Percentiles rank a stretch among this genome's conserved stretches.
Conservation (phyloP, 37 sponge, comb jelly and placozoan genomes). For the Ianthella basta region DNA sequence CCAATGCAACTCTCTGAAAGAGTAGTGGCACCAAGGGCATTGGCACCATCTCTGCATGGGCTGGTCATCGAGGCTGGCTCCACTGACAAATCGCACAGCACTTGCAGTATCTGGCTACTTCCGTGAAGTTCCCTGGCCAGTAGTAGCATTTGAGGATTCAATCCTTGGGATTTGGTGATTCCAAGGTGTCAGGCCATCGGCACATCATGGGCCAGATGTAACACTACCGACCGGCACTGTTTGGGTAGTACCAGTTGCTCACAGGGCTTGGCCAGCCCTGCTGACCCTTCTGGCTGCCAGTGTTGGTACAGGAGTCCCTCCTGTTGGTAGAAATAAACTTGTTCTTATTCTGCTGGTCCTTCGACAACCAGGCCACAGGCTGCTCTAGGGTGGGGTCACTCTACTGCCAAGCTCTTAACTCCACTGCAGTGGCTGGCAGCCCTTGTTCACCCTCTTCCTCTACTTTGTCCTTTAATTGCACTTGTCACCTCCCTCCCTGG, state of each 20-base stretch:
- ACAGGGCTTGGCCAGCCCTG: too few species aligned
- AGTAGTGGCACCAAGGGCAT: neutral
- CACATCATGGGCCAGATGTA: neutral
- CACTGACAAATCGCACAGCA: neutral
- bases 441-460: too few species aligned
- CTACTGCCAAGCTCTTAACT: too few species aligned
- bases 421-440: too few species aligned
- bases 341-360: too few species aligned
- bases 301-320: too few species aligned
- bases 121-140: neutral
- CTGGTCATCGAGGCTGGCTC: neutral
- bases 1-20: neutral
- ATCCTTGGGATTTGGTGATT: neutral
- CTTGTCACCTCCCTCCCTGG: too few species aligned
- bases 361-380: too few species aligned
- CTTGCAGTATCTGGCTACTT: neutral
- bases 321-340: too few species aligned
- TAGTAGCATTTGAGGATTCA: neutral
- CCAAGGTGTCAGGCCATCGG: neutral
- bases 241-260: neutral
- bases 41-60: neutral
- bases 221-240: neutral
- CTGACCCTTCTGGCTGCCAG: too few species aligned
- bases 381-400: too few species aligned
- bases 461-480: too few species aligned